Conservation (phyloP, 2,888 invertebrate species). For the Eretmocerus hayati region DNA sequence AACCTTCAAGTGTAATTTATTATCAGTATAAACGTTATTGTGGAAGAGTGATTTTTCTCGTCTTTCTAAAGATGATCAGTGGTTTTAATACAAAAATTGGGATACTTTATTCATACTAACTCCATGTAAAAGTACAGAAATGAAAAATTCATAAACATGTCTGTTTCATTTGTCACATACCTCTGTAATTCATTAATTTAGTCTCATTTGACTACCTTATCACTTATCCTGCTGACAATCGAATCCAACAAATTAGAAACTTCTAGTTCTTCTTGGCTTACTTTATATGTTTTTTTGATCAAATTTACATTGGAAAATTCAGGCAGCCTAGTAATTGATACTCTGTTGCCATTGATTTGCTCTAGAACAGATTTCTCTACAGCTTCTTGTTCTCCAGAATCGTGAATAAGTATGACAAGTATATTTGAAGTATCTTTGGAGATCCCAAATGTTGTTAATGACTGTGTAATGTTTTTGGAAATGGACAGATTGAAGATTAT, state of each 20-base stretch:
- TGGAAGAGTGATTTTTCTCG: constrained; percentile 20
- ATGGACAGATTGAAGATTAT: constrained; percentile 62
- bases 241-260: constrained; percentile 51
- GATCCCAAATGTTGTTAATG: constrained; percentile 61
- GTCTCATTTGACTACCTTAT: constrained; percentile 54
- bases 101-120: not conserved
- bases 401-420: constrained; percentile 47
- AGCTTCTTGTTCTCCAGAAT: constrained; percentile 30
- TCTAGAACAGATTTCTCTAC: constrained; percentile 43
- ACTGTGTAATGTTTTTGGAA: constrained; percentile 63
- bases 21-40: constrained; percentile 18
- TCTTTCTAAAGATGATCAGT: constrained; percentile 15
- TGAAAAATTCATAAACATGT: too few species aligned
- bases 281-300: constrained; percentile 57
- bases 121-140: not conserved
- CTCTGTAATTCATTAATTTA: constrained; percentile 6
- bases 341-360: constrained; percentile 52
- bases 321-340: constrained; percentile 48
- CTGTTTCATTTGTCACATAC: too few species aligned
- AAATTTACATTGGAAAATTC: constrained; percentile 49
- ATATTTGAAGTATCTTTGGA: constrained; percentile 48
- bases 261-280: constrained; percentile 50
- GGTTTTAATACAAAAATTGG: constrained; percentile 1
- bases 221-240: constrained; percentile 61
- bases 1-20: constrained; percentile 20